These are phyloP conservation scores for Drymonia ruficornis DNA, from an alignment of 2,888 invertebrate species.

Conservation along the genomic window DNA sequence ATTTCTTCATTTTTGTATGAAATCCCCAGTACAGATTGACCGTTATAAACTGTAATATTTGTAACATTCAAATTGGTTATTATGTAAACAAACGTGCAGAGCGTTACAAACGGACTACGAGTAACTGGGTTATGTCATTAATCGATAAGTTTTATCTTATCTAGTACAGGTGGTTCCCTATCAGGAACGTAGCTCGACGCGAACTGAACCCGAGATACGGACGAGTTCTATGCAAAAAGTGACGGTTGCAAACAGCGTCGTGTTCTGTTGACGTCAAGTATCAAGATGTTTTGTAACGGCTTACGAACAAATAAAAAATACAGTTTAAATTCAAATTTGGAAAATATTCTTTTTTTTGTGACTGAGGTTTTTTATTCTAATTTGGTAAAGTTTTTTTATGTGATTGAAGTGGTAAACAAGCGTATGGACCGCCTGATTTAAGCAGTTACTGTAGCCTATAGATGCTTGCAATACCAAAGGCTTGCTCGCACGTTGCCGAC, in stretches of 20 bases:
- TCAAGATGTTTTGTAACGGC: not conserved
- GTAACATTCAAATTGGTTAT: not conserved
- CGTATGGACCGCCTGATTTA: too few species aligned
- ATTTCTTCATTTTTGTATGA: too few species aligned
- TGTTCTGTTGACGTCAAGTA: conserved; percentile 22
- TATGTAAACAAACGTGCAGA: not conserved
- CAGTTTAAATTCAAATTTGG: not conserved
- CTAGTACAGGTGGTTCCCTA: conserved; percentile 59
- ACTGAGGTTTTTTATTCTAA: too few species aligned
- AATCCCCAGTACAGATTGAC: too few species aligned
- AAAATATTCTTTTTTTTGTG: too few species aligned
- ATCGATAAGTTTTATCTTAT: conserved; percentile 63
- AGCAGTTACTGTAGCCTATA: too few species aligned
- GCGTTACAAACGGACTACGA: conserved; percentile 19
- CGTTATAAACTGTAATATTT: not conserved
- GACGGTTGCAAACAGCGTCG: conserved; percentile 16
- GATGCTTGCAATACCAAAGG: too few species aligned
- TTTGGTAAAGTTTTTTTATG: too few species aligned
- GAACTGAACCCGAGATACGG: conserved; percentile 25
- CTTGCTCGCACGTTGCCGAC: too few species aligned
- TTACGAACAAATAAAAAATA: conserved; percentile 3
- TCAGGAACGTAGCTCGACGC: conserved; percentile 44
- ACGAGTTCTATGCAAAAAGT: conserved; percentile 27
- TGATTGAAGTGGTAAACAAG: too few species aligned
- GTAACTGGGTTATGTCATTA: conserved; percentile 62